These are phyloP conservation scores for Cylas formicarius DNA, from an alignment of 1,140 invertebrate genomes.

Conservation along the genomic window DNA sequence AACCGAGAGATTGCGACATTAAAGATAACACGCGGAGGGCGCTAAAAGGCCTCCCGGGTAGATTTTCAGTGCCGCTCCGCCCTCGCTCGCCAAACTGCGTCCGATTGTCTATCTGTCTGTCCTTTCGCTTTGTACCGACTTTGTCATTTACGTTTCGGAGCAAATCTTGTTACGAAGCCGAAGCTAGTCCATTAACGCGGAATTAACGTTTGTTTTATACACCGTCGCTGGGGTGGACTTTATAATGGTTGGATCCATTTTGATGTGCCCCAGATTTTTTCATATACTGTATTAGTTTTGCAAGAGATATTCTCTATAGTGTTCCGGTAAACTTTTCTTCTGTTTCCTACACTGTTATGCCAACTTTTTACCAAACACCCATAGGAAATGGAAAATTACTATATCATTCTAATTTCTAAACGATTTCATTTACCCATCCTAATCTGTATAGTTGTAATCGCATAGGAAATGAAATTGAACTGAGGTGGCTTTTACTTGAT, in stretches of 20 bases:
- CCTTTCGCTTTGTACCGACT: slow-evolving; percentile 9
- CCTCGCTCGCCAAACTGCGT: slow-evolving; percentile 10
- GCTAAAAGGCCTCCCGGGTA: slow-evolving; percentile 28
- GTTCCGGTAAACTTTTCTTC: too few relatives aligned
- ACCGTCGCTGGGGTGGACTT: neutral
- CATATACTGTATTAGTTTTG: too few relatives aligned
- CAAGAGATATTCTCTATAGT: too few relatives aligned
- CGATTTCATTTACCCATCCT: too few relatives aligned
- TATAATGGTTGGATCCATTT: neutral
- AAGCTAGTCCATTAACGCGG: slow-evolving; percentile 12
- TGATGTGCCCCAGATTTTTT: too few relatives aligned
- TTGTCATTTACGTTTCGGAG: slow-evolving; percentile 17
- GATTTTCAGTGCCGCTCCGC: slow-evolving; percentile 6
- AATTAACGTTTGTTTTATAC: slow-evolving; percentile 11
- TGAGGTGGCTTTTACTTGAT: too few relatives aligned
- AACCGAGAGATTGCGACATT: slow-evolving; percentile 34
- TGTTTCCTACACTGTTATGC: too few relatives aligned
- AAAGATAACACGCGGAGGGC: slow-evolving; percentile 33
- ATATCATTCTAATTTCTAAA: too few relatives aligned
- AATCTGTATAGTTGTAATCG: too few relatives aligned
- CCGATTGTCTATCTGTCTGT: slow-evolving; percentile 26
- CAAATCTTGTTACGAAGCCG: slow-evolving; percentile 19
- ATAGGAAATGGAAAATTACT: too few relatives aligned
- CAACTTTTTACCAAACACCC: too few relatives aligned
- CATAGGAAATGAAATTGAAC: too few relatives aligned